Evolutionary conservation across 2,888 invertebrate genomes (phyloP).

Genomic region (Conomelus anceps): DNA sequence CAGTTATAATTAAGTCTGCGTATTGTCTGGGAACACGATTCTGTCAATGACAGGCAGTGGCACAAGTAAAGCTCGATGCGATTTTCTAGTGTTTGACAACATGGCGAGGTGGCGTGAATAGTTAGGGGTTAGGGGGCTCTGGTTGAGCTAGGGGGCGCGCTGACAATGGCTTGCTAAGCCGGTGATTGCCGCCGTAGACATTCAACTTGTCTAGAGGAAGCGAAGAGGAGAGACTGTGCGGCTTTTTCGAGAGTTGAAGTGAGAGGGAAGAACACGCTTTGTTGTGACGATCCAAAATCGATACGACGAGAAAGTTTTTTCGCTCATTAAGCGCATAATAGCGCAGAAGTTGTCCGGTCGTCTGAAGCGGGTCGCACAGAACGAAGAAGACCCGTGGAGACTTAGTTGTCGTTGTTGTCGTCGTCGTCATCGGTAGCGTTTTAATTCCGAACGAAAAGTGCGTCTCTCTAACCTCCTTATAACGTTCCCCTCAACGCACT

Average conservation of each 20-base stretch:
- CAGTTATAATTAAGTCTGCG: neutral
- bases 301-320: conserved; percentile 3
- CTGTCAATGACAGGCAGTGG: neutral
- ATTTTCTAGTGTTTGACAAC: neutral
- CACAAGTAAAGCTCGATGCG: no score
- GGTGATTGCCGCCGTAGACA: neutral
- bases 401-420: neutral
- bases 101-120: neutral
- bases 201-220: no score
- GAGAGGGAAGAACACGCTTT: neutral
- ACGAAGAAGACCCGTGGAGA: neutral
- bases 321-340: conserved; percentile 12
- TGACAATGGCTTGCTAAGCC: neutral
- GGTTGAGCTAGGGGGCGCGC: neutral
- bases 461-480: neutral
- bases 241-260: neutral
- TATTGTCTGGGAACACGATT: neutral
- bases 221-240: neutral
- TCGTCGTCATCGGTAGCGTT: conserved; percentile 2
- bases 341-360: neutral
- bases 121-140: neutral
- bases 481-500: neutral
- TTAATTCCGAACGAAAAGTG: conserved; percentile 8
- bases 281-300: conserved; percentile 6
- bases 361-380: neutral